Percentiles rank a stretch among this genome's conserved stretches.
Evolutionary conservation across 2,797 vertebrate genomes (phyloP).

Genomic region (Phalloptychus januarius): DNA sequence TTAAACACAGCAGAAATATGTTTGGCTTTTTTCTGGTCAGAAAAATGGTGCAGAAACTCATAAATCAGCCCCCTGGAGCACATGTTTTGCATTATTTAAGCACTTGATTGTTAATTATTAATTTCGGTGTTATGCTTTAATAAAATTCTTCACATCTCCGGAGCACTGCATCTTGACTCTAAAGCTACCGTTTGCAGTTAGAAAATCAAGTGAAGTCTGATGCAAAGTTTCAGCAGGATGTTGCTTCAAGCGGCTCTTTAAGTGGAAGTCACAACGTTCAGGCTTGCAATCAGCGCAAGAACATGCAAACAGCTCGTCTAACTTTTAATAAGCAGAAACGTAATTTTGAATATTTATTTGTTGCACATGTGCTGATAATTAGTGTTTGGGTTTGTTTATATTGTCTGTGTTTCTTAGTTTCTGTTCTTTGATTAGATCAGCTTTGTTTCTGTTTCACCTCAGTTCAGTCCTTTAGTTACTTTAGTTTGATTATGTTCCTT

Average conservation of each 20-base stretch:
- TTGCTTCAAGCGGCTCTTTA: neutral
- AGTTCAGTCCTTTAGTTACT: too few species aligned
- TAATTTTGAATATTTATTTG: neutral
- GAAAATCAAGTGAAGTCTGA: neutral
- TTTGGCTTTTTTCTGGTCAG: neutral
- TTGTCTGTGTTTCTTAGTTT: too few species aligned
- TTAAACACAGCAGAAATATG: constrained; percentile 22
- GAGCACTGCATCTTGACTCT: constrained; percentile 32
- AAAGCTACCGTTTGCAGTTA: constrained; percentile 20
- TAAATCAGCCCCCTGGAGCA: constrained; percentile 31
- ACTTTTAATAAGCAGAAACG: neutral
- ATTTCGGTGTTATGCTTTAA: constrained; percentile 59
- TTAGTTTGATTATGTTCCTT: too few species aligned
- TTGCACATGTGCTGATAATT: neutral
- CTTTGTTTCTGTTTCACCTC: too few species aligned
- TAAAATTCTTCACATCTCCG: constrained; percentile 43
- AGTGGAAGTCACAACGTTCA: neutral
- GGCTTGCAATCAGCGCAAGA: neutral
- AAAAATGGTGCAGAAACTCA: constrained; percentile 43
- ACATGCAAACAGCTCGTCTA: neutral
- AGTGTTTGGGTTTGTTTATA: too few species aligned
- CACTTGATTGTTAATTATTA: constrained; percentile 55
- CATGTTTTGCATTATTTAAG: constrained; percentile 55
- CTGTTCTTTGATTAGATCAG: too few species aligned
- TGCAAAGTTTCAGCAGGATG: constrained; percentile 19